Evolutionary conservation across 2,113 vertebrate genomes (phyloP).

Genomic region (Pteronura brasiliensis): DNA sequence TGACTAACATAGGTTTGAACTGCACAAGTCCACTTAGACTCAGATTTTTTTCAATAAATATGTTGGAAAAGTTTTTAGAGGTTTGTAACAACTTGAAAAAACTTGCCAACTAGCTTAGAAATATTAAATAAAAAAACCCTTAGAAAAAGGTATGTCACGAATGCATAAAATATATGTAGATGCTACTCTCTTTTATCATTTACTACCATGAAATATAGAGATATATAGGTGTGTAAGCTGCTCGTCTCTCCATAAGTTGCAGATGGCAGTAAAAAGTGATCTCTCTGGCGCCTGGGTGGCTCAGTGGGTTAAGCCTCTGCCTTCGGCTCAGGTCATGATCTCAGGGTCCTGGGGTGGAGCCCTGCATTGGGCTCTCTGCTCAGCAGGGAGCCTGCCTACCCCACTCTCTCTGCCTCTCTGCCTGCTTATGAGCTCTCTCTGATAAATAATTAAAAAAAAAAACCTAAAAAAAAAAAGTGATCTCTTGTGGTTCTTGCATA

Average conservation of each 20-base stretch:
- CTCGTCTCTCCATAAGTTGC: background rate
- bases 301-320: no score
- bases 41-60: background rate
- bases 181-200: background rate
- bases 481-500: background rate
- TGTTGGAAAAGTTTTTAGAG: background rate
- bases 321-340: no score
- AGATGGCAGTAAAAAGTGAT: background rate
- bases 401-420: no score
- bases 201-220: background rate
- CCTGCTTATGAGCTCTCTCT: no score
- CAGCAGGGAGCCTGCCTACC: no score
- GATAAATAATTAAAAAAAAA: no score
- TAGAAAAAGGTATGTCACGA: background rate
- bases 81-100: background rate
- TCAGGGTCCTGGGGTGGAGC: no score
- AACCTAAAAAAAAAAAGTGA: no score
- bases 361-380: no score
- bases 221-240: background rate
- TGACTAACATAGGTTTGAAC: background rate
- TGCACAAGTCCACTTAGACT: background rate
- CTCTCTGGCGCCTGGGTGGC: no score
- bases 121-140: background rate
- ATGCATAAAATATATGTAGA: background rate
- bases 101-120: background rate